Percentiles rank a stretch among this genome's conserved stretches.
phyloP scores from a whole-genome alignment of 2,113 vertebrate genomes.

The Morone chrysops region DNA sequence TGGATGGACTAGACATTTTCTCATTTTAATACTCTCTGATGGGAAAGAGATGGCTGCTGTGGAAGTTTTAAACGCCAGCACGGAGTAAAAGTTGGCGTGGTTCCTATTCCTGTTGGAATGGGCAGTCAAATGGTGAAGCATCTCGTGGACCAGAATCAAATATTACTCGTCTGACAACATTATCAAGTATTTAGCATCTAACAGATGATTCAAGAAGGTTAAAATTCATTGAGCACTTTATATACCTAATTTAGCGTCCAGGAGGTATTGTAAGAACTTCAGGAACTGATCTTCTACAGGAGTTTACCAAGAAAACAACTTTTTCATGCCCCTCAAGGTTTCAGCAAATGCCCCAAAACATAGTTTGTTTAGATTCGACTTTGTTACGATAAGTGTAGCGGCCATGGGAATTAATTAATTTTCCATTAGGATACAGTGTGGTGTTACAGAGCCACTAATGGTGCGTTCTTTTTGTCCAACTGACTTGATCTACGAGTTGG shows the following conservation, averaged over 20 bases:
- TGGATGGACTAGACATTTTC: not conserved
- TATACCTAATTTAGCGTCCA: not conserved
- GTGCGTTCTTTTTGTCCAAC: too few relatives aligned
- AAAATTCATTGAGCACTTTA: constrained; percentile 9
- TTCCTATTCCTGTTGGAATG: not conserved
- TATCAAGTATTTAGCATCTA: not conserved
- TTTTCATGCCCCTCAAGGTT: not conserved
- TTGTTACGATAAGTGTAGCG: too few relatives aligned
- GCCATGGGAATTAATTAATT: not conserved
- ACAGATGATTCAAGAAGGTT: not conserved
- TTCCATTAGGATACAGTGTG: not conserved
- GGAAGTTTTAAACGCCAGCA: not conserved
- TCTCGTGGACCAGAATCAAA: not conserved
- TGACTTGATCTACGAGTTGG: too few relatives aligned
- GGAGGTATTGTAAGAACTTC: not conserved
- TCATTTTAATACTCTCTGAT: not conserved
- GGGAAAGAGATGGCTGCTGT: not conserved
- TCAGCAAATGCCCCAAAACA: not conserved
- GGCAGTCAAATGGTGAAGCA: not conserved
- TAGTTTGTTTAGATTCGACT: not conserved
- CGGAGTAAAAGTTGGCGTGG: not conserved
- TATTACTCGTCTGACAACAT: constrained; percentile 8
- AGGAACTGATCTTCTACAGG: too few relatives aligned
- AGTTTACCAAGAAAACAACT: not conserved
- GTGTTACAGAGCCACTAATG: not conserved